A percentile compares a stretch with the other conserved stretches of the same genome.
Conservation (phyloP, 2,113 vertebrate species). For the Scophthalmus maximus region DNA sequence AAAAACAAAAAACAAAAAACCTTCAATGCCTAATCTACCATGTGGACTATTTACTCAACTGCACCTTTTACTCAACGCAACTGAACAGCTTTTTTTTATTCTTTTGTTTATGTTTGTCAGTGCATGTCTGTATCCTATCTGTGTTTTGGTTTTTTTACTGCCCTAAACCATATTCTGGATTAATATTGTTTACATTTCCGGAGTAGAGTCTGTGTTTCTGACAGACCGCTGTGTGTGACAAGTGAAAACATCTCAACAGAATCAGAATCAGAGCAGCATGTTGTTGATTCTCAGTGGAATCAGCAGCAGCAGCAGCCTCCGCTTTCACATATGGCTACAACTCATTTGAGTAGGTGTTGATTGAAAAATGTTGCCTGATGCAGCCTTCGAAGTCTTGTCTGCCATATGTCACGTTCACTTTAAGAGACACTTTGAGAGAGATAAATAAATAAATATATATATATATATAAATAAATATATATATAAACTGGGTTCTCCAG, state of each 20-base stretch:
- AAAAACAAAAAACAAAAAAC: too few relatives aligned
- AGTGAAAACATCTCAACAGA: neutral
- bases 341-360: neutral
- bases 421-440: too few relatives aligned
- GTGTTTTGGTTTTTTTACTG: too few relatives aligned
- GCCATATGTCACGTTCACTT: neutral
- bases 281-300: slow-evolving; percentile 19
- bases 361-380: neutral
- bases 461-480: neutral
- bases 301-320: neutral
- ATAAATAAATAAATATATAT: too few relatives aligned
- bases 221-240: neutral
- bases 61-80: too few relatives aligned
- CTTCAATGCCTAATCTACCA: too few relatives aligned
- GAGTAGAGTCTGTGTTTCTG: neutral
- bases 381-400: neutral
- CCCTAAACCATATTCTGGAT: too few relatives aligned
- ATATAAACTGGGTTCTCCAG: neutral
- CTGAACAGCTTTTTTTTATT: too few relatives aligned
- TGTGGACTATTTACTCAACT: too few relatives aligned
- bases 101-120: too few relatives aligned
- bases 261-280: neutral
- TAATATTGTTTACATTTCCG: neutral
- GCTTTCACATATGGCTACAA: neutral
- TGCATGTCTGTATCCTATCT: too few relatives aligned